These are phyloP conservation scores for Pangasius larnaudii DNA, from an alignment of 2,797 vertebrate genomes.

Conservation along the genomic window DNA sequence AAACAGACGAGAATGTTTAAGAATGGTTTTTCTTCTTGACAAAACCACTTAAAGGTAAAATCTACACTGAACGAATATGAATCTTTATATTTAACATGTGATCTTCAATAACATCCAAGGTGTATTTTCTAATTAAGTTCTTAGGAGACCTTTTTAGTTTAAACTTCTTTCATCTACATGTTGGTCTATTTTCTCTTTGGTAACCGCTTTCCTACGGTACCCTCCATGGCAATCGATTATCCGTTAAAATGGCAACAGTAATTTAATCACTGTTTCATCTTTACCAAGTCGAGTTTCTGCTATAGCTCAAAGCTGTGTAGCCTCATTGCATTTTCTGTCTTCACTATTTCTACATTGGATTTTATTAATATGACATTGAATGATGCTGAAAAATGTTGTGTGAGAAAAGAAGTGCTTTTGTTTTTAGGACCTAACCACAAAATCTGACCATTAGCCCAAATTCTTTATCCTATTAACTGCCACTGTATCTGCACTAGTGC, in stretches of 20 bases:
- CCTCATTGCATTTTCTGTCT: not conserved
- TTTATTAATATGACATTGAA: not conserved
- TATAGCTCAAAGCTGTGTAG: not conserved
- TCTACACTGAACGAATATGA: not conserved
- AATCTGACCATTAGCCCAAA: not conserved
- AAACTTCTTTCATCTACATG: not conserved
- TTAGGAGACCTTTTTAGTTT: not conserved
- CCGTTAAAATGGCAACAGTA: not conserved
- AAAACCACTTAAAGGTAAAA: not conserved
- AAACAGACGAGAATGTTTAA: not conserved
- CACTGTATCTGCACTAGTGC: not conserved
- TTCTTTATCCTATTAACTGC: not conserved
- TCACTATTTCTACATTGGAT: not conserved
- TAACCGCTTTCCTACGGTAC: not conserved
- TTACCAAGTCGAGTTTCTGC: conserved; percentile 1
- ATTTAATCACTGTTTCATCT: not conserved
- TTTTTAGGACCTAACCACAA: not conserved
- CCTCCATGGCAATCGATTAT: no score
- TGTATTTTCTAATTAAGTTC: not conserved
- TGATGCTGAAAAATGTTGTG: not conserved
- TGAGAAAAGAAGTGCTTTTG: not conserved
- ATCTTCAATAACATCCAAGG: not conserved
- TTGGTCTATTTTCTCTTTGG: not conserved
- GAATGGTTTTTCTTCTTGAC: conserved; percentile 1
- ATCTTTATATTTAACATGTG: not conserved